Conservation (phyloP, 1,140 invertebrate species). For the Pteromalus puparum region DNA sequence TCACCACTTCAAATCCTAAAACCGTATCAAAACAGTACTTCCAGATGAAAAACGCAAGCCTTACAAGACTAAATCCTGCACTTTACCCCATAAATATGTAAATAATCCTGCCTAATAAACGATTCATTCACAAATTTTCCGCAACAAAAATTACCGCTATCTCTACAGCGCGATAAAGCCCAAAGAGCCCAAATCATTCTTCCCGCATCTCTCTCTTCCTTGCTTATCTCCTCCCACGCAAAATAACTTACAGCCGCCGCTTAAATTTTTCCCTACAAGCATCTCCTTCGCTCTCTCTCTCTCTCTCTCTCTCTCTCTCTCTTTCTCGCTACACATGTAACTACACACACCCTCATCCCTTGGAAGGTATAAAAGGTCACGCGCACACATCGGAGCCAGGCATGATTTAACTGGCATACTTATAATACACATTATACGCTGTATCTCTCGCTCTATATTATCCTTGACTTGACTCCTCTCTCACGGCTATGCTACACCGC, state of each 20-base stretch:
- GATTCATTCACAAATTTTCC: conserved; percentile 22
- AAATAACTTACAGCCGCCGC: background rate
- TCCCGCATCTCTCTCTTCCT: background rate
- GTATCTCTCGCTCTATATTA: background rate
- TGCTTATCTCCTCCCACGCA: background rate
- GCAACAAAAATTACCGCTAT: background rate
- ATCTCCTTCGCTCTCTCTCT: background rate
- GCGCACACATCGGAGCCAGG: background rate
- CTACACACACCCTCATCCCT: background rate
- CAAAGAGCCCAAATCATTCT: background rate
- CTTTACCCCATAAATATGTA: background rate
- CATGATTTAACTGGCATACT: background rate
- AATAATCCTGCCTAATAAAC: background rate
- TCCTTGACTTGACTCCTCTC: background rate
- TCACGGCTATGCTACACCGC: background rate
- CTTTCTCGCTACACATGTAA: background rate
- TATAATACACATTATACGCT: conserved; percentile 4
- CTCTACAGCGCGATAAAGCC: background rate
- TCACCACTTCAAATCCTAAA: too few relatives aligned
- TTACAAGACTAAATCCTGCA: background rate
- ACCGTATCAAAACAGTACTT: too few relatives aligned
- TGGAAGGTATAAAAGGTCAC: background rate
- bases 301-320: background rate
- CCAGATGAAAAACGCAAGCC: background rate
- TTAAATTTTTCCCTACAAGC: background rate